These are phyloP conservation scores for Amblyjoppa proteus DNA, from an alignment of 2,888 invertebrate genomes.

Conservation along the genomic window DNA sequence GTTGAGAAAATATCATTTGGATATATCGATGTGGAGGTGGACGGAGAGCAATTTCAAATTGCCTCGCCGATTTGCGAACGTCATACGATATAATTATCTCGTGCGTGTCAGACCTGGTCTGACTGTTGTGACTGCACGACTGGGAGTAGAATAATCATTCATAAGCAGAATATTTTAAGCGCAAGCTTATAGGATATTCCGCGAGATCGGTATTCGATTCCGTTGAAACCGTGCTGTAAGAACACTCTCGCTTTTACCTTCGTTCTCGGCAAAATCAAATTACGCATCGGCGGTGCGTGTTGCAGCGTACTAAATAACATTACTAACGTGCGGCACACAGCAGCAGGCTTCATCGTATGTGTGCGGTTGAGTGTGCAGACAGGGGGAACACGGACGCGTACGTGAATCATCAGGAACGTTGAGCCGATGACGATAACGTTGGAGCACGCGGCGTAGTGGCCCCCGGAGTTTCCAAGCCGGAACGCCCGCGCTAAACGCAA, in stretches of 20 bases:
- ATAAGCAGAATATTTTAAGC: not conserved
- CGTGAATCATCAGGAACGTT: conserved; percentile 53
- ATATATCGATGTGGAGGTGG: conserved; percentile 12
- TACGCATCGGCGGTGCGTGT: conserved; percentile 10
- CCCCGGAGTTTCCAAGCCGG: conserved; percentile 22
- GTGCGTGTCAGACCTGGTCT: not conserved
- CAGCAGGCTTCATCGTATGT: not conserved
- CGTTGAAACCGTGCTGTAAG: not conserved
- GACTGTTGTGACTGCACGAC: conserved; percentile 12
- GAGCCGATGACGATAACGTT: conserved; percentile 52
- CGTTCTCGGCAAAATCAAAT: conserved; percentile 3
- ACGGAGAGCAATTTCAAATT: conserved; percentile 34
- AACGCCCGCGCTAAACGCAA: not conserved
- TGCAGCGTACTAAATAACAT: not conserved
- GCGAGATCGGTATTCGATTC: conserved; percentile 13
- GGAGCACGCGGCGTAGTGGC: conserved; percentile 38
- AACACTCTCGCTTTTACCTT: not conserved
- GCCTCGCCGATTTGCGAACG: conserved; percentile 39
- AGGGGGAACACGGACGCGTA: conserved; percentile 3
- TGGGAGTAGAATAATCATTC: not conserved
- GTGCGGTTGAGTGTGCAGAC: not conserved
- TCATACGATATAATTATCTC: conserved; percentile 45
- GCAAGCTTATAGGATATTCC: not conserved
- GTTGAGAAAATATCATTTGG: not conserved
- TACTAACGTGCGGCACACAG: not conserved